These are phyloP conservation scores for Shinisaurus crocodilurus DNA, from an alignment of 2,113 vertebrate species.

Conservation along the genomic window DNA sequence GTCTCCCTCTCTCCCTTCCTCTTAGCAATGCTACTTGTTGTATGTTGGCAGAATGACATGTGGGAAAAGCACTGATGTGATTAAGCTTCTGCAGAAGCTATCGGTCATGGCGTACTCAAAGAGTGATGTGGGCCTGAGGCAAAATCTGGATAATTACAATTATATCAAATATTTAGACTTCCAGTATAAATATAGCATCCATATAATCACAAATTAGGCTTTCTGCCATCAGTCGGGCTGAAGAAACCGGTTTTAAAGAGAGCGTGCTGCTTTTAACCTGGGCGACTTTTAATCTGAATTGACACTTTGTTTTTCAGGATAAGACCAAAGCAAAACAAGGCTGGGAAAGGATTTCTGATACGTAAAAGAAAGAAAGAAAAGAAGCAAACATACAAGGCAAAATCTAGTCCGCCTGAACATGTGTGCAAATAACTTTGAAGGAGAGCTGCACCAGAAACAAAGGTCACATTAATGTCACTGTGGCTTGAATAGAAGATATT, in stretches of 20 bases:
- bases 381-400: background rate
- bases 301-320: background rate
- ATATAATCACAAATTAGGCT: conserved; percentile 39
- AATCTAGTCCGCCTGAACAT: background rate
- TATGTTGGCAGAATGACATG: conserved; percentile 65
- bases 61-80: conserved; percentile 55
- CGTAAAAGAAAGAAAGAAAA: background rate
- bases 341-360: background rate
- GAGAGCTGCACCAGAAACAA: background rate
- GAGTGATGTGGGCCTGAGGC: conserved; percentile 36
- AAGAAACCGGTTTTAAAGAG: conserved; percentile 24
- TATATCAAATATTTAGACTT: conserved; percentile 27
- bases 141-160: conserved; percentile 43
- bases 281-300: background rate
- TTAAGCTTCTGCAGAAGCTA: conserved; percentile 54
- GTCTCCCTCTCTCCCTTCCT: conserved; percentile 65
- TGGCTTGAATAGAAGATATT: background rate
- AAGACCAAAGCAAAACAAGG: background rate
- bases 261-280: conserved; percentile 26
- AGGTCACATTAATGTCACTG: background rate
- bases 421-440: background rate
- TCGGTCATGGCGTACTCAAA: conserved; percentile 48
- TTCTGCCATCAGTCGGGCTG: conserved; percentile 37
- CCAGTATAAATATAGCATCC: conserved; percentile 54
- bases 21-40: conserved; percentile 67